A percentile compares a stretch with the other conserved stretches of the same genome.
These are phyloP conservation scores for Drosophila peninsularis DNA, from an alignment of 2,888 invertebrate genomes.

Conservation along the genomic window DNA sequence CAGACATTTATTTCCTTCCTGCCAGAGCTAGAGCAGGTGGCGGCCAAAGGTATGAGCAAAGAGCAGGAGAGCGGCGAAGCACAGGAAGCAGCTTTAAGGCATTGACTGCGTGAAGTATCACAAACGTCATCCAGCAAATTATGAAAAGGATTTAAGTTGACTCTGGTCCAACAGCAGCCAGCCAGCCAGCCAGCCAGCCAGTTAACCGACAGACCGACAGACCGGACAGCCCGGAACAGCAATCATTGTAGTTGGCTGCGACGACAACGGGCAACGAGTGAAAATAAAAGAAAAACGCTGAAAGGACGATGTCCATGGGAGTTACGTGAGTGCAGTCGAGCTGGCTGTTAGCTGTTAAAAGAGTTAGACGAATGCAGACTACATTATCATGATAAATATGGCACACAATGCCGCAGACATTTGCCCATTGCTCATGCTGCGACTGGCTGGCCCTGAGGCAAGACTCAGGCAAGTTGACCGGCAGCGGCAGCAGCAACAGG, in stretches of 20 bases:
- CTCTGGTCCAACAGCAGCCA: conserved; percentile 32
- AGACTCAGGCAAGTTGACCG: conserved; percentile 18
- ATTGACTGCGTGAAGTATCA: conserved; percentile 55
- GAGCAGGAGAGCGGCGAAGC: conserved; percentile 6
- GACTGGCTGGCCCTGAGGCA: conserved; percentile 30
- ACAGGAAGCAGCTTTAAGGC: conserved; percentile 49
- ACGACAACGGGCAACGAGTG: conserved; percentile 47
- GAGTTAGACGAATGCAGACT: conserved; percentile 63
- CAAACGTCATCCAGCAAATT: conserved; percentile 74
- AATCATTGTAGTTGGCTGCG: conserved; percentile 59
- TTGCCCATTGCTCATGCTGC: conserved; percentile 48
- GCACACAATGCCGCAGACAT: conserved; percentile 56
- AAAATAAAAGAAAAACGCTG: conserved; percentile 21
- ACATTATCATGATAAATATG: conserved; percentile 76
- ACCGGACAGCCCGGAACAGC: conserved; percentile 28
- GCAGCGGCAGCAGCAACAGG: conserved; percentile 15
- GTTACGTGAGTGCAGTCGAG: conserved; percentile 69
- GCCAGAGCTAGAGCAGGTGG: conserved; percentile 28
- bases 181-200: conserved; percentile 29
- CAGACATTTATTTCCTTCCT: conserved; percentile 78
- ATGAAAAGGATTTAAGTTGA: conserved; percentile 66
- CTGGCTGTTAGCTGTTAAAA: conserved; percentile 27
- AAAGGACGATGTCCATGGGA: conserved; percentile 42
- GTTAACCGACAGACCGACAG: conserved; percentile 7
- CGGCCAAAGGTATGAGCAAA: conserved; percentile 56